Conservation (phyloP, 2,797 vertebrate genomes). For the Catharus ustulatus region DNA sequence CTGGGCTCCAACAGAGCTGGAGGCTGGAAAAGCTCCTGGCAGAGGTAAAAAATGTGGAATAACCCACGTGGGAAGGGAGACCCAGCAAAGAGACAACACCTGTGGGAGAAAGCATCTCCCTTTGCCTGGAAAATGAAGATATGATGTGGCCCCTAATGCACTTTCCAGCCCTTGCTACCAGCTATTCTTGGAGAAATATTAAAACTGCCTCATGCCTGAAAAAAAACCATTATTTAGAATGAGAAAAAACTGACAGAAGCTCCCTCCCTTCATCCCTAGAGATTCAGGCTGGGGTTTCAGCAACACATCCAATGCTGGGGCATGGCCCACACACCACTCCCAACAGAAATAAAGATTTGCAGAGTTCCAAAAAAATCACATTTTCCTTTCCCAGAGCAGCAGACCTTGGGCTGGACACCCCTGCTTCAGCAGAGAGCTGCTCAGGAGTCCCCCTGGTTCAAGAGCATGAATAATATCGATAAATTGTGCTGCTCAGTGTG, state of each 20-base stretch:
- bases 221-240: background rate
- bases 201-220: background rate
- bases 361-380: background rate
- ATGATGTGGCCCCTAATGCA: too few species aligned
- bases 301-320: background rate
- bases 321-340: background rate
- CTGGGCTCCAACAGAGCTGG: background rate
- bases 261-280: background rate
- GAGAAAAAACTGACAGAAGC: background rate
- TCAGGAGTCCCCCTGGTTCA: too few species aligned
- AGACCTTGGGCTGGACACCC: fast-evolving
- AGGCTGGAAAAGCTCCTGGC: background rate
- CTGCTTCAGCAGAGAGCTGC: background rate
- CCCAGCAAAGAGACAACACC: background rate
- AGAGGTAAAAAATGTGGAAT: background rate
- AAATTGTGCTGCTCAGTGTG: background rate
- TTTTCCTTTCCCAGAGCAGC: background rate
- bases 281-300: background rate
- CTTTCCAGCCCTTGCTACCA: background rate
- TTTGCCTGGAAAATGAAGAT: background rate
- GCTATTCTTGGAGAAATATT: background rate
- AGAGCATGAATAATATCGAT: fast-evolving
- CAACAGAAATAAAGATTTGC: background rate
- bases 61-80: fast-evolving
- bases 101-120: background rate